Evolutionary conservation across 2,797 vertebrate species (phyloP), one percentile per base, ranked within the genome.

Genomic region (Rallus crepitans): DNA sequence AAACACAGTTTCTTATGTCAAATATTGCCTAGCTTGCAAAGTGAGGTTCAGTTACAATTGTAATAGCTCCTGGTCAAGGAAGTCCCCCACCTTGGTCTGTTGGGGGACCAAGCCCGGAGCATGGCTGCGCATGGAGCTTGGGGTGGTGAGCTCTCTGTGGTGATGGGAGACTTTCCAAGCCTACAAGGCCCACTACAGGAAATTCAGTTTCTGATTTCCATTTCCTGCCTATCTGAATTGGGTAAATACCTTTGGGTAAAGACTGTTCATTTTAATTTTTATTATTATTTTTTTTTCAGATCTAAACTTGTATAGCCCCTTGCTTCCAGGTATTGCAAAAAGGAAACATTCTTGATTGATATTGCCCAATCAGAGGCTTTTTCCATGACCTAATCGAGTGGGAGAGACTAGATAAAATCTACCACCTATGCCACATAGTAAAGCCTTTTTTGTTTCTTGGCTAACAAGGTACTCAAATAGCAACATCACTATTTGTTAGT

Each of bases 101-200:
- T 0, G 1, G 18, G 40, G 5, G 5, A 45, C 5, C 27, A 63
- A 68, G 39, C 5, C 3, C 8, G 5, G 13, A 39, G 12, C 0
- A 48, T 12, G 20, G 2, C 15, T 4, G 13, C 0, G 1, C 19
- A 20, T 27, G 0, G 5, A 17, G 39, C 6, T 59, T 7, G 10
- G 30, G 12, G 8, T 9, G 10, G 8, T 15, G 24, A 39, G 30
- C 13, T 73, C 37, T 69, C 27, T 0, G 1, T 21, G 18, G 28
- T 6, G 5, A 17, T 64, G 25, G 15, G 52, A 31, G 7, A 11
- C 21, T 37, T 24, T 18, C 39, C 9, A 24, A 63, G 30, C 21
- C 19, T 31, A 5, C 7, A 10, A 42, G 23, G 25, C 4, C 20
- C 48, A 5, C 0, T 0, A 3, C 7, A 18, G 30, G 56, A 56